These are phyloP conservation scores for Thymallus thymallus DNA, from an alignment of 2,113 vertebrate species.

Conservation along the genomic window DNA sequence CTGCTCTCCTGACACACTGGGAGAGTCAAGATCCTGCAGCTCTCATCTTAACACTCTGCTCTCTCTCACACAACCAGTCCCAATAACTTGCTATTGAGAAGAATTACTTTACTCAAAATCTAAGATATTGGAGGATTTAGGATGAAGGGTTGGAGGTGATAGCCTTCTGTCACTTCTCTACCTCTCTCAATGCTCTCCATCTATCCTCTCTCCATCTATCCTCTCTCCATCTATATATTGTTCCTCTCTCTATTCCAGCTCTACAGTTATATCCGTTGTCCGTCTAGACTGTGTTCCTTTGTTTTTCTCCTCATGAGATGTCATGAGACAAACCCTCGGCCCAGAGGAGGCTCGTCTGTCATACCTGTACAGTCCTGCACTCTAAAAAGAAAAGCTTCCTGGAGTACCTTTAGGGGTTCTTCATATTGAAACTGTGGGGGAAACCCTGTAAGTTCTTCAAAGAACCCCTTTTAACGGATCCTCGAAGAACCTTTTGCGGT, in stretches of 20 bases:
- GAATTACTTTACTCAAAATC: constrained; percentile 45
- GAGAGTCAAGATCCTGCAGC: no score
- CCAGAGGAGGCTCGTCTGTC: constrained; percentile 59
- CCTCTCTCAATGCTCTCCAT: not conserved
- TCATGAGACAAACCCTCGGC: constrained; percentile 37
- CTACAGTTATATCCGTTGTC: constrained; percentile 10
- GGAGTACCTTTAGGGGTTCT: no score
- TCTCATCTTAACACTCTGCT: not conserved
- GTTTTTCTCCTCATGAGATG: constrained; percentile 21
- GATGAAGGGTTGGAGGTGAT: constrained; percentile 40
- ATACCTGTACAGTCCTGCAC: constrained; percentile 98
- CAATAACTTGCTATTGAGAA: constrained; percentile 14
- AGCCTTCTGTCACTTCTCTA: constrained; percentile 30
- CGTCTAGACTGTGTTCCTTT: not conserved
- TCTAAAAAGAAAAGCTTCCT: no score
- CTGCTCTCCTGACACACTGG: no score
- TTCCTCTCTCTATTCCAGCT: constrained; percentile 15
- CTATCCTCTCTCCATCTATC: no score
- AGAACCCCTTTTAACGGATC: no score
- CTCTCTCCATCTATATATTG: no score
- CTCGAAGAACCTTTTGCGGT: no score
- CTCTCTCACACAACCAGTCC: not conserved
- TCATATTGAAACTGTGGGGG: no score
- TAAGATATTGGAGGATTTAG: constrained; percentile 35
- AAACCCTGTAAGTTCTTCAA: no score